Conservation (phyloP, 2,113 vertebrate species). For the Tragelaphus strepsiceros region DNA sequence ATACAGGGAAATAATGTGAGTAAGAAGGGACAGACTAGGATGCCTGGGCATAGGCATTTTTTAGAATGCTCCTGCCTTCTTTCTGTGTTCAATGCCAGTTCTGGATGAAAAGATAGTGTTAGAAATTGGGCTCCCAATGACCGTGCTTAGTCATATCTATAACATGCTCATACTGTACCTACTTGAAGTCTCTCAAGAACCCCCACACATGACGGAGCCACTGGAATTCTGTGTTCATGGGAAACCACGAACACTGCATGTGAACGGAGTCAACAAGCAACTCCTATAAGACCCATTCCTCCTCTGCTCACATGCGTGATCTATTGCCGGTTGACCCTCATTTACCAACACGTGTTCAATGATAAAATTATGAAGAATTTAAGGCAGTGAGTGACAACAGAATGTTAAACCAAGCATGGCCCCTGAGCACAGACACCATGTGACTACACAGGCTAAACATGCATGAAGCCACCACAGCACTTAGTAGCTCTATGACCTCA, state of each 20-base stretch:
- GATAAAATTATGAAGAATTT: not conserved
- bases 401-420: not conserved
- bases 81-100: not conserved
- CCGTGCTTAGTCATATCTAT: not conserved
- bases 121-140: not conserved
- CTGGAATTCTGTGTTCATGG: not conserved
- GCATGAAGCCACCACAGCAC: accelerated
- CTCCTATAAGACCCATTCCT: accelerated
- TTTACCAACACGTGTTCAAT: not conserved
- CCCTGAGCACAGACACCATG: not conserved
- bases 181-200: not conserved
- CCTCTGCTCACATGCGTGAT: not conserved
- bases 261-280: not conserved
- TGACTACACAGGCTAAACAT: not conserved
- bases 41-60: not conserved
- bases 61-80: not conserved
- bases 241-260: not conserved
- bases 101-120: not conserved
- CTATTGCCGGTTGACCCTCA: not conserved
- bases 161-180: not conserved
- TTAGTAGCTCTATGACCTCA: not conserved
- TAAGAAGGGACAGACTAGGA: not conserved
- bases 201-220: too few relatives aligned
- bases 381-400: not conserved
- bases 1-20: not conserved